Base-by-base conservation (phyloP, 2,113 vertebrate species). In the Raja brachyura region DNA sequence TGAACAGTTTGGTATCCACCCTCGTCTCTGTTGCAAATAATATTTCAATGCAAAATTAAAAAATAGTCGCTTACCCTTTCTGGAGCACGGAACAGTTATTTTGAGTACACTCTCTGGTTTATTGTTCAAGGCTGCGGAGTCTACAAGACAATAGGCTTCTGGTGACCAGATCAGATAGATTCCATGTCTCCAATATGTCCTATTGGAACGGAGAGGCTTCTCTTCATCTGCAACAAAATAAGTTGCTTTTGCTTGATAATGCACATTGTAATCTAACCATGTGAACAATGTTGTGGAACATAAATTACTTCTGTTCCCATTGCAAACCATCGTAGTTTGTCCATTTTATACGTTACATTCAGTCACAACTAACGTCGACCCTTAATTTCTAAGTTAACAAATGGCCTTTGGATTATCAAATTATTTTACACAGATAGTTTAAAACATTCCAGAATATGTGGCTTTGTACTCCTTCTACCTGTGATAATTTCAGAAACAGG, bases 171-270 rank as follows among this genome's bases (percentile, higher is more conserved):
- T 98, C 94, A 99, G 94, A 94, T 99, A 98, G 94, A 99, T 96
- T n/a, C 99, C 99, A 94, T 97, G 97, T 93, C 97, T 97, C 99
- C 99, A 99, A 81, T 98, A 99, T 96, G 97, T 97, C 93, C 97
- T 97, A 86, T 98, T 98, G 20, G 98, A 98, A 90, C 97, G 97
- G 93, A 97, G 95, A 56, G 94, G 95, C 95, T 96, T 96, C 93
- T 98, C 98, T 96, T 86, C 4, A 63, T 79, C 79, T 93, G 93
- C 33, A 63, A 93, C 0, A 61, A 16, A 59, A 66, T n/a, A 63
- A 31, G 22, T 78, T 63, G 11, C 31, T 61, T 63, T 75, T 20
- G 1, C 6, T 39, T 76, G 22, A 77, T 61, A 25, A 86, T 61
- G n/a, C 28, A 75, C 73, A 28, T 0, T 8, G 39, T 3, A 48